A percentile compares a stretch with the other conserved stretches of the same genome.
These are phyloP conservation scores for Cylas formicarius DNA, from an alignment of 1,140 invertebrate species.

Conservation along the genomic window DNA sequence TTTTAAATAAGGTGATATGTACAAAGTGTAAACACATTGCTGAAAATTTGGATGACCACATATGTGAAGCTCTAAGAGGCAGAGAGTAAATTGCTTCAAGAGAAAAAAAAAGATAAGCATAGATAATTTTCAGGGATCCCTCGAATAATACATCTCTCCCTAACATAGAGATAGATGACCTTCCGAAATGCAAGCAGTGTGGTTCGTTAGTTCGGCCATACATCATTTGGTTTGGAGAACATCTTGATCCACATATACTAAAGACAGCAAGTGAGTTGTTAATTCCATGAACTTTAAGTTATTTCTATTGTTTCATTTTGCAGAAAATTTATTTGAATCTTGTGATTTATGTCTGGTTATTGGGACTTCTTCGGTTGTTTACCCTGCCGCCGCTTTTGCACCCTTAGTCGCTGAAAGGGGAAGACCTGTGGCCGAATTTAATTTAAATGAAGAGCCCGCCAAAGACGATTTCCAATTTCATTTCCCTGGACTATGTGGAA, in stretches of 20 bases:
- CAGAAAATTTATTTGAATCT: conserved; percentile 49
- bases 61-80: conserved; percentile 55
- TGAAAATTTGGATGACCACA: conserved; percentile 71
- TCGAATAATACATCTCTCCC: conserved; percentile 44
- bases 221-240: conserved; percentile 90
- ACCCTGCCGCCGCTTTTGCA: conserved; percentile 91
- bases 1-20: conserved; percentile 76
- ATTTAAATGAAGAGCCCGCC: conserved; percentile 70
- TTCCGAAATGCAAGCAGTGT: conserved; percentile 72
- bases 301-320: conserved; percentile 10
- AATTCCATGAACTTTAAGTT: conserved; percentile 6
- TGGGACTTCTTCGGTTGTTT: conserved; percentile 81
- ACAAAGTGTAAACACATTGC: conserved; percentile 64
- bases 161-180: conserved; percentile 56
- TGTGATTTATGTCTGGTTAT: conserved; percentile 82
- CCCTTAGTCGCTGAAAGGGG: conserved; percentile 68
- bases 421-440: conserved; percentile 83
- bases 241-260: conserved; percentile 58
- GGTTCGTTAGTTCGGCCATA: conserved; percentile 70
- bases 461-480: conserved; percentile 53
- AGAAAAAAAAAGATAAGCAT: conserved; percentile 7
- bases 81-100: conserved; percentile 47
- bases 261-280: conserved; percentile 50
- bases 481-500: conserved; percentile 69
- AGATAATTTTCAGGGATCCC: conserved; percentile 25